Percentiles rank a stretch among this genome's conserved stretches.
Conservation (phyloP, 2,888 invertebrate species). For the Megalurothrips usitatus region DNA sequence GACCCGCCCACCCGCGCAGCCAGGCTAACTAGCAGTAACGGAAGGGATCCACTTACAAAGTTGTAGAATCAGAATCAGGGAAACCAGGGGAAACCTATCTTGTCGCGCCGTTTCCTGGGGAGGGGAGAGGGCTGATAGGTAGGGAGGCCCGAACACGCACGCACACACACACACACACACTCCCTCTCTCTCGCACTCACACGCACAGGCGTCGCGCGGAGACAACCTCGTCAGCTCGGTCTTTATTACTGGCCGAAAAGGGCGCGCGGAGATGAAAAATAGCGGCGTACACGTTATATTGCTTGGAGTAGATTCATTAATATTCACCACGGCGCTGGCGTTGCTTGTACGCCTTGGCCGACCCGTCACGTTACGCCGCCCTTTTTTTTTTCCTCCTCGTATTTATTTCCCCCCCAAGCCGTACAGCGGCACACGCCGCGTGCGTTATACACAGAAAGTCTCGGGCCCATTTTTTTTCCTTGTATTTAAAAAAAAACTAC, state of each 20-base stretch:
- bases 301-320: neutral
- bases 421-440: no score
- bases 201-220: neutral
- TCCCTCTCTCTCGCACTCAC: no score
- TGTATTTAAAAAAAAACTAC: no score
- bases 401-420: no score
- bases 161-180: no score
- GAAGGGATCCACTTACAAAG: conserved; percentile 9
- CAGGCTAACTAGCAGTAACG: neutral
- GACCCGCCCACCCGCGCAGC: neutral
- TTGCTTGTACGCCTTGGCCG: no score
- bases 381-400: no score
- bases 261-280: neutral
- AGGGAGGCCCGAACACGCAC: no score
- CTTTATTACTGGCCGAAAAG: neutral
- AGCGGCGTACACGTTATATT: neutral
- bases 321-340: neutral
- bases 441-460: no score
- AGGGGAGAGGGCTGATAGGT: neutral
- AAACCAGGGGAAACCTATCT: no score
- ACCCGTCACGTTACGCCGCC: no score
- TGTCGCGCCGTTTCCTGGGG: neutral
- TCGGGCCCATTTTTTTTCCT: no score
- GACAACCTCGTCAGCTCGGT: neutral
- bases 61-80: conserved; percentile 6